These are phyloP conservation scores for Tursiops truncatus DNA, from an alignment of 2,113 vertebrate species.

Conservation along the genomic window DNA sequence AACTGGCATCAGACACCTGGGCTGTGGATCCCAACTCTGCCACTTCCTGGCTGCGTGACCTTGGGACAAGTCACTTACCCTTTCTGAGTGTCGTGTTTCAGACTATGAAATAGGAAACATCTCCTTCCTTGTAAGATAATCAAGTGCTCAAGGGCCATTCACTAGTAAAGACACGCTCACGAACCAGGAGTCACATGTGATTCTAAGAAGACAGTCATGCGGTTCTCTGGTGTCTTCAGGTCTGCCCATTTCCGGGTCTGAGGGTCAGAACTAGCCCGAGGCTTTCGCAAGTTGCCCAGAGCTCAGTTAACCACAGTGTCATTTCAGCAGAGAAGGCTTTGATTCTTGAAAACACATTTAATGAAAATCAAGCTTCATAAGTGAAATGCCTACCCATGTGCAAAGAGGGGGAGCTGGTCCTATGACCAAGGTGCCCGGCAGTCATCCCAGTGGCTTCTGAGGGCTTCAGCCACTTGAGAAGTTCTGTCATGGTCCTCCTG, in stretches of 20 bases:
- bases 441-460: background rate
- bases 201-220: background rate
- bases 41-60: background rate
- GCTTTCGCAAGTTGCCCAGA: background rate
- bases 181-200: background rate
- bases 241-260: background rate
- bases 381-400: background rate
- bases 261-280: background rate
- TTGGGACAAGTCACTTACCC: background rate
- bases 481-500: background rate
- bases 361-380: background rate
- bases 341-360: conserved; percentile 43
- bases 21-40: background rate
- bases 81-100: background rate
- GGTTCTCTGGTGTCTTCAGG: background rate
- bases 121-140: background rate
- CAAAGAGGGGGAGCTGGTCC: background rate
- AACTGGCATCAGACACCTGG: background rate
- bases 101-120: background rate
- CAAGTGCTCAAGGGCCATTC: background rate
- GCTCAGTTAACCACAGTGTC: background rate
- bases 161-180: background rate
- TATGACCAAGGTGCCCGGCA: background rate
- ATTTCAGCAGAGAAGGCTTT: background rate
- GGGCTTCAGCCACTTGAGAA: background rate